Percentiles rank a stretch among this genome's conserved stretches.
Conservation (phyloP, 1,140 invertebrate genomes). For the Brachionus koreanus region DNA sequence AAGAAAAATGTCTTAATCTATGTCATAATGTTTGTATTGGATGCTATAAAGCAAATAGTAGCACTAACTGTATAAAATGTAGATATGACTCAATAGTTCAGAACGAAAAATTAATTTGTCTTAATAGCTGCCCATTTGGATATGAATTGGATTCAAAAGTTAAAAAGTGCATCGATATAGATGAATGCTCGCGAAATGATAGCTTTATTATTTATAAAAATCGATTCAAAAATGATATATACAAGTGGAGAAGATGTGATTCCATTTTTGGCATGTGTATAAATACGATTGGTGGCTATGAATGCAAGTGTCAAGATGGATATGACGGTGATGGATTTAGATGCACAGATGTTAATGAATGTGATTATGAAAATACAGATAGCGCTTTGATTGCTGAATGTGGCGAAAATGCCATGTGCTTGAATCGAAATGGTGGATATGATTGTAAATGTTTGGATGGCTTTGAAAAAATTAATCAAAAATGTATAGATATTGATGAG, state of each 20-base stretch:
- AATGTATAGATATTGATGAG: conserved; percentile 33
- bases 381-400: not conserved
- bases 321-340: conserved; percentile 45
- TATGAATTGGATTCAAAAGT: not conserved
- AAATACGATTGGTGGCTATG: conserved; percentile 56
- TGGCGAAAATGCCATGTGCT: not conserved
- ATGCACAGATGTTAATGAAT: conserved; percentile 29
- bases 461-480: not conserved
- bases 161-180: not conserved
- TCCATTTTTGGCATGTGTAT: conserved; percentile 48
- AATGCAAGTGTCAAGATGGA: conserved; percentile 53
- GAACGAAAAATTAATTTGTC: not conserved
- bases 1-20: not conserved
- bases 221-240: not conserved
- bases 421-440: conserved; percentile 13
- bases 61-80: conserved; percentile 17
- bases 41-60: conserved; percentile 30
- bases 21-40: conserved; percentile 40
- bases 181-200: conserved; percentile 29
- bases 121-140: conserved; percentile 23
- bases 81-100: conserved; percentile 11
- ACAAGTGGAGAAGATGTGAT: conserved; percentile 20
- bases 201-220: conserved; percentile 4
- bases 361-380: conserved; percentile 37
- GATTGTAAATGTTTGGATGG: conserved; percentile 44